Base-by-base conservation (phyloP, 1,140 invertebrate species). In the Brachionus sp. region DNA sequence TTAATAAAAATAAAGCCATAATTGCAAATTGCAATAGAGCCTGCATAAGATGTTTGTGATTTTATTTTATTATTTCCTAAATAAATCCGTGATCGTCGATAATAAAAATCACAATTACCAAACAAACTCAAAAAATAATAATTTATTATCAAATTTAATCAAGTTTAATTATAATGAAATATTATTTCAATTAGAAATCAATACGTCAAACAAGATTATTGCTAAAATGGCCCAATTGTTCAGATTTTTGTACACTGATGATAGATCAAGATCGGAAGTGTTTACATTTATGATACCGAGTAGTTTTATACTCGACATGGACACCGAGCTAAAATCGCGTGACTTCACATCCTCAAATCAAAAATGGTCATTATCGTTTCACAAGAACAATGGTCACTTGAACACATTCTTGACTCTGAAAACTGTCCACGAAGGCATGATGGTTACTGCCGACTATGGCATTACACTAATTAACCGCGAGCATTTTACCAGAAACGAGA, bases 281-380 rank as follows among this genome's bases (percentile, higher is more conserved):
- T 89, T 87, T 70, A 88, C 88, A 1, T 88, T 89, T 83, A 82
- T 86, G 10, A 68, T 88, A 37, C 87, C 88, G 12, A 84, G 53
- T 37, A 50, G 10, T 46, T 53, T 50, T 84, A 39, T 75, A 80
- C 83, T 9, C 85, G 86, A 33, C 16, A n/a, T 37, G 16, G 64
- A 94, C 87, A 91, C 93, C 66, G 93, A 94, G 88, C 92, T 94
- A 84, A 94, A 93, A 42, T 93, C 92, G 84, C 94, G 94, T 88
- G 94, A 95, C 86, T 93, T 95, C 87, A 91, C 92, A 33, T 95
- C 93, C 88, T 93, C 93, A 7, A 93, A 94, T 87, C 94, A 95
- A 86, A 91, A 92, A 89, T 95, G 94, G 94, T 93, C 93, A n/a
- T 93, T 95, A 75, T 93, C 93, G 2, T 94, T 95, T 88, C 92